Evolutionary conservation across 2,113 vertebrate species (phyloP).

Genomic region (Struthidea cinerea): DNA sequence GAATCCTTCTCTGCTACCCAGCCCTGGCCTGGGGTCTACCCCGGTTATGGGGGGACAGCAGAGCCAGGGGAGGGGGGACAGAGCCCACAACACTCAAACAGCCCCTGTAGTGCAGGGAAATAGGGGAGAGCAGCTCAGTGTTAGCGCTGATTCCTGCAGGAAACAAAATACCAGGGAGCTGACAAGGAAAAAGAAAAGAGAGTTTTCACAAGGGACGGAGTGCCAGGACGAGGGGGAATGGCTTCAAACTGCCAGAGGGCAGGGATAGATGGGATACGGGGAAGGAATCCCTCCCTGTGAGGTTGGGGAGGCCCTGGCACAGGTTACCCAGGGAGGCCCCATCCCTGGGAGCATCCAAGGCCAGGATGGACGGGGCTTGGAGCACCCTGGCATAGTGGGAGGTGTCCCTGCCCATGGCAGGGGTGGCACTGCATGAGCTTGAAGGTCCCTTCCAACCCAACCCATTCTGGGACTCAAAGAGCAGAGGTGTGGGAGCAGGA

Average conservation of each 20-base stretch:
- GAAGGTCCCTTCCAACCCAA: not conserved
- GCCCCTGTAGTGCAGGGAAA: fast-evolving
- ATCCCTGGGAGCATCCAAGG: not conserved
- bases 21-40: fast-evolving
- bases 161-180: not conserved
- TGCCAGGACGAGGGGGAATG: not conserved
- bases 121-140: fast-evolving
- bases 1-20: not conserved
- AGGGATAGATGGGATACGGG: not conserved
- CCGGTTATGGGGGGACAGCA: not conserved
- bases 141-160: not conserved
- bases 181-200: fast-evolving
- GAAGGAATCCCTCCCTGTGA: not conserved
- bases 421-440: not conserved
- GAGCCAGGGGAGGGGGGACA: not conserved
- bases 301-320: not conserved
- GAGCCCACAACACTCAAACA: not conserved
- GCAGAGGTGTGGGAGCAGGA: not conserved
- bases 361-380: fast-evolving
- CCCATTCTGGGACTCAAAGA: not conserved
- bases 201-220: not conserved
- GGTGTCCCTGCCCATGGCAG: not conserved
- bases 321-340: not conserved
- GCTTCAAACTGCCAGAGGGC: not conserved
- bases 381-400: not conserved